phyloP scores from a whole-genome alignment of 1,140 invertebrate species.

The Drosophila nigrodunni region DNA sequence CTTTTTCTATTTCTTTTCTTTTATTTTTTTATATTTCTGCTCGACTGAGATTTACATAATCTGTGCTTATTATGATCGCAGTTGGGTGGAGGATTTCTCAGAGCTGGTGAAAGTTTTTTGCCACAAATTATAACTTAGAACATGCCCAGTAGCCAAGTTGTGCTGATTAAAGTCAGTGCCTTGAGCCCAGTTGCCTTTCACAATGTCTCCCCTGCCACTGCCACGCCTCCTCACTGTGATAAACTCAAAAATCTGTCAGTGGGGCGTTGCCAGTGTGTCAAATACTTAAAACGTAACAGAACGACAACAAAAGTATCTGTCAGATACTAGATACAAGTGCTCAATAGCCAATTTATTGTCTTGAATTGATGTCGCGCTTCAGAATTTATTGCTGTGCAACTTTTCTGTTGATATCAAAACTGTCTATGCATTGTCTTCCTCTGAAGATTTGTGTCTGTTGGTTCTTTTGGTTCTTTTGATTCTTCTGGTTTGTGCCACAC shows the following conservation, averaged over 20 bases:
- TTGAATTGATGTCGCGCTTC: slow-evolving; percentile 64
- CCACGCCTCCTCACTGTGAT: slow-evolving; percentile 22
- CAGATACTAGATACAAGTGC: slow-evolving; percentile 63
- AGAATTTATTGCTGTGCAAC: slow-evolving; percentile 45
- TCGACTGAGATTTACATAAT: slow-evolving; percentile 70
- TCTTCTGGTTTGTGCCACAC: slow-evolving; percentile 23
- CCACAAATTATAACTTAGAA: slow-evolving; percentile 77
- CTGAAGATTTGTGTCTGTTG: slow-evolving; percentile 44
- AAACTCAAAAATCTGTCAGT: slow-evolving; percentile 69
- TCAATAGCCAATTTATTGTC: slow-evolving; percentile 48
- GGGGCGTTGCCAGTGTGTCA: slow-evolving; percentile 78
- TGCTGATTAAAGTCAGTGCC: slow-evolving; percentile 27
- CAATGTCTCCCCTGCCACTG: slow-evolving; percentile 62
- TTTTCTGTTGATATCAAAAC: slow-evolving; percentile 21
- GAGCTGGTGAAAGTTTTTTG: slow-evolving; percentile 63
- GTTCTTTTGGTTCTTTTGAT: slow-evolving; percentile 1
- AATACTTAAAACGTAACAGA: slow-evolving; percentile 38
- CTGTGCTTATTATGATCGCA: slow-evolving; percentile 28
- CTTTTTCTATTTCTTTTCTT: slow-evolving; percentile 32
- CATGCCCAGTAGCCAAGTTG: slow-evolving; percentile 67
- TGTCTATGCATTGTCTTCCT: slow-evolving; percentile 21
- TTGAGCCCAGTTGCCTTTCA: slow-evolving; percentile 61
- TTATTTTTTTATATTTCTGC: slow-evolving; percentile 28
- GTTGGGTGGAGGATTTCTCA: slow-evolving; percentile 30
- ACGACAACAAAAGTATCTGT: slow-evolving; percentile 56